Evolutionary conservation across 2,888 invertebrate species (phyloP).

Genomic region (Alcis repandata): DNA sequence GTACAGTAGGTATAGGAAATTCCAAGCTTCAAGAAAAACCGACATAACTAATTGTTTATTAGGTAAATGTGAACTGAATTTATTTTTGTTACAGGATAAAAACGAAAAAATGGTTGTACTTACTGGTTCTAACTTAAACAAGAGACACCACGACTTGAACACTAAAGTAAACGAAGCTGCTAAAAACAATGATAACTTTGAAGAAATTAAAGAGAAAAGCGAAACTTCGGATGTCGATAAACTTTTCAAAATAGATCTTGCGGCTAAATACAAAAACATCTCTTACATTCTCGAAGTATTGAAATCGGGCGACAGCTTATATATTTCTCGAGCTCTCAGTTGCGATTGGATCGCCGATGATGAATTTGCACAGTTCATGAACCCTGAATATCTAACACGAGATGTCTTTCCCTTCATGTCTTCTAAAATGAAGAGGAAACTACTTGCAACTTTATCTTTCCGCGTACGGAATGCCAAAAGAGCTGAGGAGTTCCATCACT

Average conservation of each 20-base stretch:
- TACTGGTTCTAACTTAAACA: constrained; percentile 54
- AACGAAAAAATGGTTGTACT: constrained; percentile 36
- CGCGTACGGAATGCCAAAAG: constrained; percentile 57
- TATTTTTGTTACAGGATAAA: constrained; percentile 8
- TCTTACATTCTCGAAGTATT: constrained; percentile 38
- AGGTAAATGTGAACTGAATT: neutral
- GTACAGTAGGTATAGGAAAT: neutral
- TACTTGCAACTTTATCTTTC: constrained; percentile 56
- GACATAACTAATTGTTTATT: too few relatives aligned
- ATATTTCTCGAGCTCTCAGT: constrained; percentile 66
- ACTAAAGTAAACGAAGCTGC: constrained; percentile 32
- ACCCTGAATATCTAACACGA: constrained; percentile 60
- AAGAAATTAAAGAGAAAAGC: neutral
- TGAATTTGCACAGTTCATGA: constrained; percentile 57
- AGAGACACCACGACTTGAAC: constrained; percentile 55
- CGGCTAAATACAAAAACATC: constrained; percentile 35
- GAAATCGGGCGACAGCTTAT: constrained; percentile 35
- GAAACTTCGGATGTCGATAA: constrained; percentile 34
- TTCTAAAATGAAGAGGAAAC: constrained; percentile 66
- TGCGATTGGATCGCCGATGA: constrained; percentile 63
- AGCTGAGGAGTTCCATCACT: constrained; percentile 59
- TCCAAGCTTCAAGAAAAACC: neutral
- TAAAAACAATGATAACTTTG: constrained; percentile 26
- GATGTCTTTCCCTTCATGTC: constrained; percentile 71
- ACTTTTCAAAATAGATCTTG: constrained; percentile 43